A percentile compares a stretch with the other conserved stretches of the same genome.
Evolutionary conservation across 2,888 invertebrate species (phyloP).

Genomic region (Caradrina clavipalpis): DNA sequence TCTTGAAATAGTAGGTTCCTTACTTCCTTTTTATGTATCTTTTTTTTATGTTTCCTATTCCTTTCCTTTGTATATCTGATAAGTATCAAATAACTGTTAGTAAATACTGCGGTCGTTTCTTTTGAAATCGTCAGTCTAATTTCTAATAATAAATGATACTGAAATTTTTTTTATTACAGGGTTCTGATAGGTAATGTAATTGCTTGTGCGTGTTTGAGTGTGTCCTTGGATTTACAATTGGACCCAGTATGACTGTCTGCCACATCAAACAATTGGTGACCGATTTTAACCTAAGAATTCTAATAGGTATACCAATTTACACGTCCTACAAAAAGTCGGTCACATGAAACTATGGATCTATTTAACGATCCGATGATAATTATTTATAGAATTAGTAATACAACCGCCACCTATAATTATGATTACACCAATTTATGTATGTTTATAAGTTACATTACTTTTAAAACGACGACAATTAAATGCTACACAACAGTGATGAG

Average conservation of each 20-base stretch:
- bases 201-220: too few species aligned
- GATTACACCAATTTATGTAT: slow-evolving; percentile 43
- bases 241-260: too few species aligned
- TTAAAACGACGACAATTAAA: slow-evolving; percentile 37
- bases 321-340: too few species aligned
- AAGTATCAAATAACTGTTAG: background rate
- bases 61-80: background rate
- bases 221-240: too few species aligned
- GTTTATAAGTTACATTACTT: slow-evolving; percentile 24
- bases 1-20: background rate
- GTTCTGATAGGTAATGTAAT: slow-evolving; percentile 15
- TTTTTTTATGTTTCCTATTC: too few species aligned
- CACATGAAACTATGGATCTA: too few species aligned
- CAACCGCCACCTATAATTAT: slow-evolving; percentile 22
- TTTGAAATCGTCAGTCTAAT: background rate
- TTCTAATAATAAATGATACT: slow-evolving; percentile 25
- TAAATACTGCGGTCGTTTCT: background rate
- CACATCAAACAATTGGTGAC: too few species aligned
- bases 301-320: too few species aligned
- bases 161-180: slow-evolving; percentile 1
- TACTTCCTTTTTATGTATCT: too few species aligned
- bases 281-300: too few species aligned
- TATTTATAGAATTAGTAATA: slow-evolving; percentile 41
- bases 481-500: background rate
- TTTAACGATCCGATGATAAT: background rate